Base-by-base conservation (phyloP, 2,888 invertebrate genomes). In the Ferrisia virgata region DNA sequence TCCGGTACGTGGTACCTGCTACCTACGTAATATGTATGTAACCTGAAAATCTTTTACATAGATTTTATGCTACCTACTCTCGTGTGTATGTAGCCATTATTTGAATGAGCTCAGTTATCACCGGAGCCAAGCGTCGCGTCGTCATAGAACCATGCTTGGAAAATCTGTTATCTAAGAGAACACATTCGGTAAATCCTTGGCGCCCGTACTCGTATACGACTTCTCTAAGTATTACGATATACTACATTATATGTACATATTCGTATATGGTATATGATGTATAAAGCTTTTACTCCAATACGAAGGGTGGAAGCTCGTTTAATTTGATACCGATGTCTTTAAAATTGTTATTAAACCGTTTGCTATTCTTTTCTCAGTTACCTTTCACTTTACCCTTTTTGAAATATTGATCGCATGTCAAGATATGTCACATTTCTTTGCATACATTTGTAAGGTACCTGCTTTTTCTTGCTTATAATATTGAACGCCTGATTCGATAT, bases 261-360 rank as follows among this genome's bases (percentile, higher is more conserved):
- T 9, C 53, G 53, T 22, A 43, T 18, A n/a, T n/a, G n/a, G n/a
- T 53, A 40, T 40, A 40, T 18, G 53, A 53, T 31, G 64, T 64
- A 28, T 28, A 64, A 64, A 64, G 64, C 64, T 64, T 64, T 64
- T 53, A 8, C 53, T 53, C 53, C 9, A 53, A 53, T 53, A 22
- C 28, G 72, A 15, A 36, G 72, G 72, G 72, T 76, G 72, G 36
- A 76, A 76, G 15, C 36, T 76, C 72, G 72, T 76, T 76, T 76
- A 76, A 76, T 76, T 76, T 76, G 72, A 76, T 76, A 76, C 72
- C 72, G 72, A 76, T 76, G 72, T 76, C 72, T 76, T 76, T 76
- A 36, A 76, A 76, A 76, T 33, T 36, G 72, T 76, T 76, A 76
- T 76, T 76, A 76, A 76, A 76, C 33, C 72, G 31, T 76, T 33